These are phyloP conservation scores for Arnoldichthys spilopterus DNA, from an alignment of 2,797 vertebrate genomes.

Conservation along the genomic window DNA sequence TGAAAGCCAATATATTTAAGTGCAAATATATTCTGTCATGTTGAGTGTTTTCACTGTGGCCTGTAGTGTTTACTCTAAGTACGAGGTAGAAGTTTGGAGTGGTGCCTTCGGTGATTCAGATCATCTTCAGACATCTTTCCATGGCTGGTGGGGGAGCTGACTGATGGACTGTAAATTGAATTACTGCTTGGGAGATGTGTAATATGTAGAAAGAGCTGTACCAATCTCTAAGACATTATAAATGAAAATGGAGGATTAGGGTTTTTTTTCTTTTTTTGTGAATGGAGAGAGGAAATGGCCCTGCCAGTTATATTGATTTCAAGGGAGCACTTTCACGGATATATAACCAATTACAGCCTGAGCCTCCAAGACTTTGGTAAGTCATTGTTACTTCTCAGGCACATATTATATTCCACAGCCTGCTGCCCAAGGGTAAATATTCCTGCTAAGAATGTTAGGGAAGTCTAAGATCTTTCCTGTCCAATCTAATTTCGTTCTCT, in stretches of 20 bases:
- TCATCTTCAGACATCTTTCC: constrained; percentile 60
- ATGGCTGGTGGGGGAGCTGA: constrained; percentile 47
- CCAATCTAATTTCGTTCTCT: constrained; percentile 35
- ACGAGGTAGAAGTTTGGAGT: neutral
- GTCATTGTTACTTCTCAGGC: constrained; percentile 64
- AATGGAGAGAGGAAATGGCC: constrained; percentile 70
- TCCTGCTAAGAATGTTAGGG: constrained; percentile 28
- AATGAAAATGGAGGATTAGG: constrained; percentile 71
- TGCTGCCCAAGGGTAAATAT: constrained; percentile 48
- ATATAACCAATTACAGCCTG: constrained; percentile 72
- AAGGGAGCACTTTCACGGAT: constrained; percentile 71
- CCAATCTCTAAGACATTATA: constrained; percentile 63
- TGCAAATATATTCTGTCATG: neutral
- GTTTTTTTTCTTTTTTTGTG: constrained; percentile 63
- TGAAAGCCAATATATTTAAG: neutral
- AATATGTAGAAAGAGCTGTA: constrained; percentile 59
- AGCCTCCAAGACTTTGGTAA: constrained; percentile 66
- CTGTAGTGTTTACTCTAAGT: constrained; percentile 11
- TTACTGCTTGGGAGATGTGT: constrained; percentile 63
- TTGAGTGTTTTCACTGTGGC: constrained; percentile 5
- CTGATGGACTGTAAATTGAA: constrained; percentile 74
- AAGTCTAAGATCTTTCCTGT: constrained; percentile 39
- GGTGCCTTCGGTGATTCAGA: constrained; percentile 26
- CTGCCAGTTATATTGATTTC: constrained; percentile 73
- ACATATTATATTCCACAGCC: constrained; percentile 68